A percentile compares a stretch with the other conserved stretches of the same genome.
These are phyloP conservation scores for Bolinopsis microptera DNA, from an alignment of 37 sponge, comb jelly and placozoan species.

Conservation along the genomic window DNA sequence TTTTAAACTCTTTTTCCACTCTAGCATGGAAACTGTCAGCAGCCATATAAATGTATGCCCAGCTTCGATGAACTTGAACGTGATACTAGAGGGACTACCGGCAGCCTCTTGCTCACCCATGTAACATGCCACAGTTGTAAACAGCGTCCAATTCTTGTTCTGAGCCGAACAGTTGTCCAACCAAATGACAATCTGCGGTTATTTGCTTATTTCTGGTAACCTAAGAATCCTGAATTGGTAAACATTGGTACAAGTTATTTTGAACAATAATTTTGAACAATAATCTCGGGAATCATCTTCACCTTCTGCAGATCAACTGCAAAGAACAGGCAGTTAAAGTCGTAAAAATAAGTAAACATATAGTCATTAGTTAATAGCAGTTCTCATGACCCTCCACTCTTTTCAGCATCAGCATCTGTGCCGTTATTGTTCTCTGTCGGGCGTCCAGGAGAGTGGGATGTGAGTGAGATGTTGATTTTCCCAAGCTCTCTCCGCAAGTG, in stretches of 20 bases:
- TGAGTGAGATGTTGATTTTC: no score
- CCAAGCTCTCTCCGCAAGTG: no score
- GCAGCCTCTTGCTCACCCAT: neutral
- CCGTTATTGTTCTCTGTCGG: no score
- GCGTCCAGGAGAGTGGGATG: no score
- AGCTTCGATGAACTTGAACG: neutral
- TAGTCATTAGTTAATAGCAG: no score
- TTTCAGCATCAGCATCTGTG: no score
- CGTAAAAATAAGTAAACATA: no score
- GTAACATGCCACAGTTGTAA: neutral
- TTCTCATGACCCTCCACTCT: no score
- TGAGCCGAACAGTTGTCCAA: neutral
- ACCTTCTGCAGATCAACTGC: neutral
- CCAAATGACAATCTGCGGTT: neutral
- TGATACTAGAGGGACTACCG: neutral
- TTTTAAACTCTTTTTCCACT: neutral
- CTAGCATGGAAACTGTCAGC: neutral
- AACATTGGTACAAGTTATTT: no score
- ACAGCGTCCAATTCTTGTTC: neutral
- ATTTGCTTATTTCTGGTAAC: neutral
- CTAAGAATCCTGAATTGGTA: neutral
- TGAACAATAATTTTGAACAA: no score
- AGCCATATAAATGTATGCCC: constrained; percentile 14
- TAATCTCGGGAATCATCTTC: neutral
- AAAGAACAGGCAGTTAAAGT: neutral